Evolutionary conservation across 2,797 vertebrate genomes (phyloP).

Genomic region (Jordanella pulchra): DNA sequence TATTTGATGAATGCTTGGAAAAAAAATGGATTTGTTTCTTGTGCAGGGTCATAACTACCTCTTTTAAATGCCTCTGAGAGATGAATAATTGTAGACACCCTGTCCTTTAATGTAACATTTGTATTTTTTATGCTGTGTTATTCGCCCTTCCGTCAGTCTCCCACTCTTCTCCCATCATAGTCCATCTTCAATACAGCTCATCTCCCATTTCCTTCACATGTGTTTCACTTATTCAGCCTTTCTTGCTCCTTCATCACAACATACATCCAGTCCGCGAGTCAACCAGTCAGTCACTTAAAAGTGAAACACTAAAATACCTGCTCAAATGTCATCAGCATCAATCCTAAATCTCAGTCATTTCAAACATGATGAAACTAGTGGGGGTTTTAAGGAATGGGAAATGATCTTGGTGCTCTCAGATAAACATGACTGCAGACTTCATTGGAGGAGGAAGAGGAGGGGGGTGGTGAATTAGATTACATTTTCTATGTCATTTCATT

Average conservation of each 20-base stretch:
- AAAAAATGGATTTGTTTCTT: too few relatives aligned
- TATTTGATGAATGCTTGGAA: too few relatives aligned
- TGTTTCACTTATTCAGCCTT: slow-evolving; percentile 14
- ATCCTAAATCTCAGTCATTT: slow-evolving; percentile 71
- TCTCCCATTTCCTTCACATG: background rate
- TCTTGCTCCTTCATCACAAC: slow-evolving; percentile 2
- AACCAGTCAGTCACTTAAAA: slow-evolving; percentile 37
- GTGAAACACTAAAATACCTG: slow-evolving; percentile 45
- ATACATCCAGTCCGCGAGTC: slow-evolving; percentile 25
- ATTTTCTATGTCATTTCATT: slow-evolving; percentile 68
- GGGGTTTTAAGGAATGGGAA: slow-evolving; percentile 17
- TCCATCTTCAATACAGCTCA: slow-evolving; percentile 13
- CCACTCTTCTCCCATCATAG: background rate
- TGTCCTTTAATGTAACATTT: slow-evolving; percentile 1
- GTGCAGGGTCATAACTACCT: background rate
- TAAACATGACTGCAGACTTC: slow-evolving; percentile 75
- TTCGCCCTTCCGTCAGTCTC: background rate
- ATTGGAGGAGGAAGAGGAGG: slow-evolving; percentile 35
- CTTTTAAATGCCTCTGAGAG: background rate
- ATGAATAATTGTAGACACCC: background rate
- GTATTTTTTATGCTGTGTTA: background rate
- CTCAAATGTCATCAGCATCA: slow-evolving; percentile 73
- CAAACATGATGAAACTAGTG: slow-evolving; percentile 45
- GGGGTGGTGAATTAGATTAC: slow-evolving; percentile 64
- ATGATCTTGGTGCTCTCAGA: slow-evolving; percentile 45